Base-by-base conservation (phyloP, 2,797 vertebrate genomes). In the Sparus aurata region DNA sequence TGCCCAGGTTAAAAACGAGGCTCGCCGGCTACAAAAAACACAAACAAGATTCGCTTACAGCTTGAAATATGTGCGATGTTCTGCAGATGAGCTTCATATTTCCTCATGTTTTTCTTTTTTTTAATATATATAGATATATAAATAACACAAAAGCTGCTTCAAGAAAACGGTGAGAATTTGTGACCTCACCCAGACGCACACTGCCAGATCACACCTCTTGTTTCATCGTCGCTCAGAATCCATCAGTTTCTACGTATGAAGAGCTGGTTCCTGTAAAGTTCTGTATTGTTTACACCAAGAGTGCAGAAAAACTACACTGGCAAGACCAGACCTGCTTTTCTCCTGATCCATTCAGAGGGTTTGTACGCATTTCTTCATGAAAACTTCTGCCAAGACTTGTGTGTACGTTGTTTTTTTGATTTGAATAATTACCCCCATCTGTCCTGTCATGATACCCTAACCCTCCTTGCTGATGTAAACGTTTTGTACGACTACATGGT, bases 401-500 rank as follows among this genome's bases (percentile, higher is more conserved):
- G 61, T 78, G 49, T 45, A 15, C 23, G 54, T 30, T 34, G 11
- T 60, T 77, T 65, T 65, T 45, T 57, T 73, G 58, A 58, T 73
- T 22, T 59, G 2, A 45, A 75, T 54, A n/a, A 22, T 53, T 27
- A 1, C 18, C 30, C 43, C 47, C 52, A 69, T 75, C 58, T 59
- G 69, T 80, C 73, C 70, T 18, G 52, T 77, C 60, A 68, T 65
- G 79, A 67, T 3, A 64, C 72, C 45, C n/a, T 4, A 2, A 27
- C 72, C 61, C 80, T 30, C 53, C 65, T 66, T 60, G 78, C 72
- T 54, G 16, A 49, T 90, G 83, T 89, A 87, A 89, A 91, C 80
- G 91, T 95, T 96, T 95, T 95, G 92, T 95, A 95, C 63, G 77
- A 92, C 79, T 89, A 81, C 85, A 89, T 93, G 86, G 87, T 96